Conservation (phyloP, 2,888 invertebrate genomes). For the Malthinus flaveolus region DNA sequence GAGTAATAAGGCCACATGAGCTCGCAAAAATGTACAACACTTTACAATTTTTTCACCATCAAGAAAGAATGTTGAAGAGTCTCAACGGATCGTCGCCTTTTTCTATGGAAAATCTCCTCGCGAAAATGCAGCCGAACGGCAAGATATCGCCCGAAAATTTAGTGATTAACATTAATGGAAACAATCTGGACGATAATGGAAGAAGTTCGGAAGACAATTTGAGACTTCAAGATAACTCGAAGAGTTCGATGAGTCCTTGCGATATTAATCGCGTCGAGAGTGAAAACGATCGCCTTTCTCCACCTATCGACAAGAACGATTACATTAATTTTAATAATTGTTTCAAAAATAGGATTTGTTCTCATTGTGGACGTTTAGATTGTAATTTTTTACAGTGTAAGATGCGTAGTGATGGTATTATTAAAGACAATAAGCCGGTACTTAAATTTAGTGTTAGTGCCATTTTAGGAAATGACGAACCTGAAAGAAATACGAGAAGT, state of each 20-base stretch:
- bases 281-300: conserved; percentile 44
- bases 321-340: conserved; percentile 50
- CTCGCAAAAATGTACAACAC: conserved; percentile 47
- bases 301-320: conserved; percentile 43
- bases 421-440: conserved; percentile 67
- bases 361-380: conserved; percentile 60
- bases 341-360: conserved; percentile 55
- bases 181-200: conserved; percentile 19
- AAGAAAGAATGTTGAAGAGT: conserved; percentile 52
- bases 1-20: conserved; percentile 9
- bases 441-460: conserved; percentile 93
- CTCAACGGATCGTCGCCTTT: conserved; percentile 51
- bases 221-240: conserved; percentile 23
- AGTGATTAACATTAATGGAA: conserved; percentile 34
- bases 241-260: conserved; percentile 24
- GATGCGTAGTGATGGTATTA: conserved; percentile 42
- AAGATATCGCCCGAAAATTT: conserved; percentile 49
- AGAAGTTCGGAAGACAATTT: conserved; percentile 17
- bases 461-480: conserved; percentile 70
- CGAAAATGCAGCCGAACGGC: conserved; percentile 39
- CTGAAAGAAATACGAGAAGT: conserved; percentile 36
- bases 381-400: conserved; percentile 57
- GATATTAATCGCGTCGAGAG: conserved; percentile 25
- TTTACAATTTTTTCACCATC: conserved; percentile 46
- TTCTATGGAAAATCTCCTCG: conserved; percentile 52